phyloP scores from a whole-genome alignment of 2,113 vertebrate genomes.

The Ophthalmolycus amberensis region DNA sequence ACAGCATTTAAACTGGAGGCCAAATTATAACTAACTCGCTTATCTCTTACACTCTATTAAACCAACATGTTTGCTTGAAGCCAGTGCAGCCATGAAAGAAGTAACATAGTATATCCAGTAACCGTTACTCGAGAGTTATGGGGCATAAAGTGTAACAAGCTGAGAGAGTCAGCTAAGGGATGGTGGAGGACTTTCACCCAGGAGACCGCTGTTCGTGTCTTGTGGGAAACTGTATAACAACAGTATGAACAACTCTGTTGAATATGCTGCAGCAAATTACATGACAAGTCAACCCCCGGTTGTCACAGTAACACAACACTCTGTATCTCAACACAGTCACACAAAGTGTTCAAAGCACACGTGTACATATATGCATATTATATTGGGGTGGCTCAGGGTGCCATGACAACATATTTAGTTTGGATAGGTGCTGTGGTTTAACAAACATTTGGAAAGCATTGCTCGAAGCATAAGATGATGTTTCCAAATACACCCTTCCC shows the following conservation, averaged over 20 bases:
- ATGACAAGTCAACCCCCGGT: not conserved
- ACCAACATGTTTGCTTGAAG: too few species aligned
- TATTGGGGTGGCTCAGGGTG: too few species aligned
- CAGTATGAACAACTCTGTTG: not conserved
- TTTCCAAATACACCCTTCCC: not conserved
- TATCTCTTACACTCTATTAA: too few species aligned
- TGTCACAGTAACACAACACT: not conserved
- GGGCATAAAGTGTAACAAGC: too few species aligned
- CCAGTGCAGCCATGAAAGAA: too few species aligned
- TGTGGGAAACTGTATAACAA: too few species aligned
- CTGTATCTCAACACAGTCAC: not conserved
- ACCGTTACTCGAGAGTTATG: too few species aligned
- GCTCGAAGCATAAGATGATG: not conserved
- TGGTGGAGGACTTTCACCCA: too few species aligned
- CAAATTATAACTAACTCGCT: too few species aligned
- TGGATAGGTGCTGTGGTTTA: not conserved
- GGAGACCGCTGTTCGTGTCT: not conserved
- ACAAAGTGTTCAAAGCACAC: not conserved
- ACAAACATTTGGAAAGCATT: not conserved
- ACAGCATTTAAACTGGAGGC: not conserved
- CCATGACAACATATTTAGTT: not conserved
- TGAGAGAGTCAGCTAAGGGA: too few species aligned
- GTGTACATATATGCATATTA: not conserved
- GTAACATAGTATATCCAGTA: too few species aligned
- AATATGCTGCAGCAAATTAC: not conserved